phyloP scores from a whole-genome alignment of 2,797 vertebrate genomes.

The Decapterus maruadsi region DNA sequence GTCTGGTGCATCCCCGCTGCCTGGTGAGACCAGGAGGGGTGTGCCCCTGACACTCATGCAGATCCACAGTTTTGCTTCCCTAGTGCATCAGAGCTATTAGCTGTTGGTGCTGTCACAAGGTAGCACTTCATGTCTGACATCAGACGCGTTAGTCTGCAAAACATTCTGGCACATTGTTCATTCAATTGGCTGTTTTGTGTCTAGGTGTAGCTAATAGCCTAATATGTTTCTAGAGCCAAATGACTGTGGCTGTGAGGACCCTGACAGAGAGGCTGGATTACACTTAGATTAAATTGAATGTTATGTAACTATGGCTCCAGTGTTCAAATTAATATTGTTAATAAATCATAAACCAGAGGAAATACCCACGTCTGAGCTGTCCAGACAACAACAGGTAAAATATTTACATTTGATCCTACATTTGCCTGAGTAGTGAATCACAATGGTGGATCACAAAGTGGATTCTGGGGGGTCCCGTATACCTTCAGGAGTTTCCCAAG shows the following conservation, averaged over 20 bases:
- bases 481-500: too few relatives aligned
- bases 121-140: background rate
- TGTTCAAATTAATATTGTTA: too few relatives aligned
- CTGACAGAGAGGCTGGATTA: background rate
- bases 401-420: background rate
- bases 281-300: background rate
- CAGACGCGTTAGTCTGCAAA: background rate
- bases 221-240: background rate
- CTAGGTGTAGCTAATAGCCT: background rate
- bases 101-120: background rate
- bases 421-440: too few relatives aligned
- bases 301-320: background rate
- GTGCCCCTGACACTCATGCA: slow-evolving; percentile 44
- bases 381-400: background rate
- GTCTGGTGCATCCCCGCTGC: slow-evolving; percentile 58
- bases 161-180: background rate
- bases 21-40: slow-evolving; percentile 41
- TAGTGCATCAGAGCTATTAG: slow-evolving; percentile 1
- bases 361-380: background rate
- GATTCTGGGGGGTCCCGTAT: too few relatives aligned
- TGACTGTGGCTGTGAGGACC: background rate
- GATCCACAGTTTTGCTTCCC: slow-evolving; percentile 2
- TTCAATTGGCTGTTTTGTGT: background rate
- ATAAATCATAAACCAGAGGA: background rate
- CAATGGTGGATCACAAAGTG: too few relatives aligned